Percentiles rank a stretch among this genome's conserved stretches.
These are phyloP conservation scores for Nebria brevicollis DNA, from an alignment of 2,888 invertebrate species.

Conservation along the genomic window DNA sequence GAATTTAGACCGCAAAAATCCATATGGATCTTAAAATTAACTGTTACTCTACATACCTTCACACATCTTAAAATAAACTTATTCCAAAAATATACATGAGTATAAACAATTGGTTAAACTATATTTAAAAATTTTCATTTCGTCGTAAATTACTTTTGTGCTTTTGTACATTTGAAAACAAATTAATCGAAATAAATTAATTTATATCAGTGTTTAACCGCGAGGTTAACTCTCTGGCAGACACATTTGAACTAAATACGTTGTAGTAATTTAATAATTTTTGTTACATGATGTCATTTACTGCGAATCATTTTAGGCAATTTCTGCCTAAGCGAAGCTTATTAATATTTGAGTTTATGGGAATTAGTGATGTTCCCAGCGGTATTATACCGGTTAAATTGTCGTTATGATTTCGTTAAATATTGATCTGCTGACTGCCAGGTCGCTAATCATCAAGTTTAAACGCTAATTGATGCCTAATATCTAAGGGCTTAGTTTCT, in stretches of 20 bases:
- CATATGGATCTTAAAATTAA: not conserved
- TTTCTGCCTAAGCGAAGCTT: not conserved
- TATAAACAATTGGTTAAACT: not conserved
- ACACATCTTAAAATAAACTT: not conserved
- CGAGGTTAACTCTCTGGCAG: not conserved
- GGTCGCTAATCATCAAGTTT: not conserved
- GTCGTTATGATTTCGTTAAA: not conserved
- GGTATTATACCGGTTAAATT: not conserved
- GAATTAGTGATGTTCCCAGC: not conserved
- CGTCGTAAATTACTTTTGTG: no score
- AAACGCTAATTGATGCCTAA: not conserved
- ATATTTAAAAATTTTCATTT: not conserved
- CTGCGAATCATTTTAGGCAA: not conserved
- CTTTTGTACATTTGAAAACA: no score
- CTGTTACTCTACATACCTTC: not conserved
- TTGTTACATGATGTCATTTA: no score
- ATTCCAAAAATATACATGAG: not conserved
- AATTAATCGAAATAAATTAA: no score
- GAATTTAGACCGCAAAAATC: not conserved
- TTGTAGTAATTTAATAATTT: no score
- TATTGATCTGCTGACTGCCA: conserved; percentile 6
- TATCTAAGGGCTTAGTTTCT: not conserved
- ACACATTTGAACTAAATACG: not conserved
- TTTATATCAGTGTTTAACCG: not conserved
- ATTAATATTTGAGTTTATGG: not conserved